Evolutionary conservation across 2,113 vertebrate species (phyloP), one percentile per base, ranked within the genome.

Genomic region (Ciconia stormi): DNA sequence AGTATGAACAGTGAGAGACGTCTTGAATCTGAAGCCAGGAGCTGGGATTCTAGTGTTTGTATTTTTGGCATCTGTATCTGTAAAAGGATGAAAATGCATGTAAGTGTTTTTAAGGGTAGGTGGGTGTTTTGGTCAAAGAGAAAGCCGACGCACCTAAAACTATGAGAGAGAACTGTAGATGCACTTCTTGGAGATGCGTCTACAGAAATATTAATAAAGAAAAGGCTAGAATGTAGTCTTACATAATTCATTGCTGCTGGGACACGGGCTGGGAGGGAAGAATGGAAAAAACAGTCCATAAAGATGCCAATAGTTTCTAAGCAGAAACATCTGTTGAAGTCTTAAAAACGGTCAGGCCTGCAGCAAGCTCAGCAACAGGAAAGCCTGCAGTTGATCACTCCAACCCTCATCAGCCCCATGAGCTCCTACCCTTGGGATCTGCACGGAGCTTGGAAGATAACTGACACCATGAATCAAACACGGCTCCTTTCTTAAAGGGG

Each of bases 221-320:
- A 96, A 95, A 95, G 79, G 82, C 92, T 95, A 95, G 92, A 97
- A 97, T 78, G 93, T 83, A 95, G 93, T 95, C 96, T 97, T 98
- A 97, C 95, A 98, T 97, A 92, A 82, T 98, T 98, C 97, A 98
- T 97, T 97, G 98, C 97, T 97, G 95, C 97, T 97, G 98, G 97
- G 98, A 98, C 95, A 97, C 20, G 63, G 95, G 95, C 97, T 12
- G 88, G 97, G 97, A 97, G 92, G 97, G 94, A 97, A 98, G 97
- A 98, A 98, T 98, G 98, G 98, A 98, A 98, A 98, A 98, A 98
- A 98, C 98, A 98, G 98, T 97, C 97, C 97, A 97, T 98, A 98
- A 98, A 98, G 97, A 98, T 98, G 98, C 98, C 98, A 98, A 94
- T 97, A 96, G 96, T 98, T 97, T 97, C 97, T 98, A 98, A 98